Base-by-base conservation (phyloP, 2,888 invertebrate species). In the Cephus runcator region DNA sequence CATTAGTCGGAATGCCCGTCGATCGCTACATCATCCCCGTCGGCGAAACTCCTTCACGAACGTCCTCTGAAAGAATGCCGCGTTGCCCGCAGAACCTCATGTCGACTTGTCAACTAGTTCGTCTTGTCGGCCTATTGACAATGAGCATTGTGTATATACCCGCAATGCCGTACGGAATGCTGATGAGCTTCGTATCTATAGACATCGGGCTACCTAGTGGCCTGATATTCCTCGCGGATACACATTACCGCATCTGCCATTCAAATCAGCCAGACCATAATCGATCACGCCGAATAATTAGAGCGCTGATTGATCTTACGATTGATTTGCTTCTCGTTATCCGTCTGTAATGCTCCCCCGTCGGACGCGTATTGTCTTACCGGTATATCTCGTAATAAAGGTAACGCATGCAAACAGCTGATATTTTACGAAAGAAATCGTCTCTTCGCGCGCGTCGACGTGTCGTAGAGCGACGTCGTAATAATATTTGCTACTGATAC, bases 121-220 rank as follows among this genome's bases (percentile, higher is more conserved):
- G 56, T 56, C 56, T 56, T 56, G 56, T 23, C 56, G 56, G 56
- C 23, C 56, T 71, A 71, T 71, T 34, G 71, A 71, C 71, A 71
- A 31, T 34, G 71, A 31, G 71, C 71, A 34, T 71, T 34, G 71
- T 33, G 71, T 71, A 11, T 71, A 71, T 33, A 34, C 71, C 4
- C 56, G 56, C 56, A 23, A 56, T 56, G 56, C 56, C 71, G 71
- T 34, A 71, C 71, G 71, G 71, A 71, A 71, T 71, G 34, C 71
- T 34, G 34, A 71, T 71, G 71, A 71, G 71, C 15, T 31, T 34
- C 71, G 31, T 71, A 34, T 31, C 71, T 34, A 71, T 56, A 56
- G 56, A 56, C 23, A 56, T 23, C 56, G 6, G 56, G 23, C 23
- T 56, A 56, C 56, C 56, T 23, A 56, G 56, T 23, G 56, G 56